phyloP scores from a whole-genome alignment of 2,888 invertebrate species.

The Arge pagana region DNA sequence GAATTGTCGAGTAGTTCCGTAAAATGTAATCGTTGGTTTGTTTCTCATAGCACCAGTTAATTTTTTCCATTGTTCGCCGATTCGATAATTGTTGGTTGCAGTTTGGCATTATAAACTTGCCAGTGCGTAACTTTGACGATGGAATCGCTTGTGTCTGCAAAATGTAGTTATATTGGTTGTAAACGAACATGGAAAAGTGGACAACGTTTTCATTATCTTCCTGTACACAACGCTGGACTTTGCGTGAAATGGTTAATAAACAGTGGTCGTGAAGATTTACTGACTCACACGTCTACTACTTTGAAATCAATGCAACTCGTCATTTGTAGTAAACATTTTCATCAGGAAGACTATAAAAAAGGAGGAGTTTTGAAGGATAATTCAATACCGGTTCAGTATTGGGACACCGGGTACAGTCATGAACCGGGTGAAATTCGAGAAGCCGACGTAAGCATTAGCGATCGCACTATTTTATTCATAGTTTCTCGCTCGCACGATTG shows the following conservation, averaged over 20 bases:
- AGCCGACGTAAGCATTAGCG: conserved; percentile 9
- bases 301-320: conserved; percentile 12
- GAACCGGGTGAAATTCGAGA: conserved; percentile 9
- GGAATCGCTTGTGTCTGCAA: too few relatives aligned
- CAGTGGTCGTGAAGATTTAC: conserved; percentile 16
- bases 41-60: too few relatives aligned
- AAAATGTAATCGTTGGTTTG: too few relatives aligned
- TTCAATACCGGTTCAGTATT: conserved; percentile 6
- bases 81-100: too few relatives aligned
- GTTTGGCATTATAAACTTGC: too few relatives aligned
- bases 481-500: too few relatives aligned
- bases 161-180: conserved; percentile 16
- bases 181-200: not conserved
- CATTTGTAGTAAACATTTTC: conserved; percentile 8
- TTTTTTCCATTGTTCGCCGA: too few relatives aligned
- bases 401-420: conserved; percentile 4
- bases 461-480: too few relatives aligned
- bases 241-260: conserved; percentile 17
- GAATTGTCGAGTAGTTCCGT: too few relatives aligned
- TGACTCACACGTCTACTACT: not conserved
- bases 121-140: too few relatives aligned
- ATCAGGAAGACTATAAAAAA: not conserved
- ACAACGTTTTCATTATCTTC: conserved; percentile 8
- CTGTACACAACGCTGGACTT: conserved; percentile 1
- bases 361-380: conserved; percentile 2